A percentile compares a stretch with the other conserved stretches of the same genome.
These are phyloP conservation scores for Melanotus villosus DNA, from an alignment of 2,888 invertebrate species.

Conservation along the genomic window DNA sequence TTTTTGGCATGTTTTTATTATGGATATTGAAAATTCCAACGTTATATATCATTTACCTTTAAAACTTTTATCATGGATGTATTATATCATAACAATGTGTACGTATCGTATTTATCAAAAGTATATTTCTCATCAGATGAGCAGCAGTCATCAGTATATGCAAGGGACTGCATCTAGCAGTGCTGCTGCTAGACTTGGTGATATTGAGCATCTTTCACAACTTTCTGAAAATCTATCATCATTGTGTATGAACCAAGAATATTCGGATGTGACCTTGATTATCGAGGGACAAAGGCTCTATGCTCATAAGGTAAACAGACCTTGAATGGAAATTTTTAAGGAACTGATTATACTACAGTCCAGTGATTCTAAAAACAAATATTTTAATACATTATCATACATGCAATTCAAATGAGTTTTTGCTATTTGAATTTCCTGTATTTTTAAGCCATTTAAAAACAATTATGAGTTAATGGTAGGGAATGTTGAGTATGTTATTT, in stretches of 20 bases:
- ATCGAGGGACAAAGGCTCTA: slow-evolving; percentile 83
- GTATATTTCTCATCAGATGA: slow-evolving; percentile 54
- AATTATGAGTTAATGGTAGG: too few species aligned
- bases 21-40: background rate
- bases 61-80: background rate
- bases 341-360: too few species aligned
- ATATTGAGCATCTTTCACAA: slow-evolving; percentile 78
- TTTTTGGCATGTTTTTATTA: slow-evolving; percentile 6
- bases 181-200: slow-evolving; percentile 68
- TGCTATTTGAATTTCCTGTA: too few species aligned
- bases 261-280: slow-evolving; percentile 90
- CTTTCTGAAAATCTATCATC: slow-evolving; percentile 90
- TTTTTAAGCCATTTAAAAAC: too few species aligned
- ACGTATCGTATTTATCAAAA: background rate
- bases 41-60: background rate
- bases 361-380: too few species aligned
- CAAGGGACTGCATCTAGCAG: slow-evolving; percentile 54
- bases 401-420: too few species aligned
- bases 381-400: too few species aligned
- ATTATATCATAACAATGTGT: background rate
- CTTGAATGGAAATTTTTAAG: background rate
- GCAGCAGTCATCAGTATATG: slow-evolving; percentile 65
- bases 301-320: slow-evolving; percentile 74
- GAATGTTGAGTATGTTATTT: too few species aligned
- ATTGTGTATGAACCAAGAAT: slow-evolving; percentile 88